These are phyloP conservation scores for Onthophagus sagittarius DNA, from an alignment of 2,888 invertebrate species.

Conservation along the genomic window DNA sequence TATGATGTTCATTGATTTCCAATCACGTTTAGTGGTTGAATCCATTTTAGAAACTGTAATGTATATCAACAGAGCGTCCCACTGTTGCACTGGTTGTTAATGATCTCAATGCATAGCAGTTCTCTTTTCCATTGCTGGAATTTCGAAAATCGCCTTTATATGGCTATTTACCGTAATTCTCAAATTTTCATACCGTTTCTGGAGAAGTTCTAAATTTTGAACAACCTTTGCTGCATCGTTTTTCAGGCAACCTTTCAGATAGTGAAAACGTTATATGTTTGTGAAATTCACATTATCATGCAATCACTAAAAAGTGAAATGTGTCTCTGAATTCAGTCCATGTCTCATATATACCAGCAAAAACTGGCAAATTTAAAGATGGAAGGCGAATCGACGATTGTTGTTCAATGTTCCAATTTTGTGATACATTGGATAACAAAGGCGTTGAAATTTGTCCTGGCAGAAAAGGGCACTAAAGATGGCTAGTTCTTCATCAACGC, in stretches of 20 bases:
- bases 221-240: slow-evolving; percentile 9
- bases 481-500: neutral
- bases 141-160: slow-evolving; percentile 1
- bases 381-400: slow-evolving; percentile 17
- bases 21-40: neutral
- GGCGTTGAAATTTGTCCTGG: neutral
- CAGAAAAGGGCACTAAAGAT: neutral
- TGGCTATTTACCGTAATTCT: slow-evolving; percentile 4
- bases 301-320: slow-evolving; percentile 19
- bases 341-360: slow-evolving; percentile 14
- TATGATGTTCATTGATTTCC: neutral
- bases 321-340: slow-evolving; percentile 20
- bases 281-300: slow-evolving; percentile 16
- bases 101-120: neutral
- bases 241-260: slow-evolving; percentile 9
- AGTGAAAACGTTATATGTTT: neutral
- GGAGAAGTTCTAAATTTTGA: neutral
- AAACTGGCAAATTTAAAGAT: slow-evolving; percentile 17
- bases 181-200: slow-evolving; percentile 13
- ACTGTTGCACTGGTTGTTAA: neutral
- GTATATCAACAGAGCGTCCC: neutral
- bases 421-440: neutral
- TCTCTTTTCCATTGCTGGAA: slow-evolving; percentile 3
- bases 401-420: neutral
- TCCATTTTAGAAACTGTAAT: neutral